phyloP scores from a whole-genome alignment of 2,113 vertebrate species.

The Xiphophorus hellerii region DNA sequence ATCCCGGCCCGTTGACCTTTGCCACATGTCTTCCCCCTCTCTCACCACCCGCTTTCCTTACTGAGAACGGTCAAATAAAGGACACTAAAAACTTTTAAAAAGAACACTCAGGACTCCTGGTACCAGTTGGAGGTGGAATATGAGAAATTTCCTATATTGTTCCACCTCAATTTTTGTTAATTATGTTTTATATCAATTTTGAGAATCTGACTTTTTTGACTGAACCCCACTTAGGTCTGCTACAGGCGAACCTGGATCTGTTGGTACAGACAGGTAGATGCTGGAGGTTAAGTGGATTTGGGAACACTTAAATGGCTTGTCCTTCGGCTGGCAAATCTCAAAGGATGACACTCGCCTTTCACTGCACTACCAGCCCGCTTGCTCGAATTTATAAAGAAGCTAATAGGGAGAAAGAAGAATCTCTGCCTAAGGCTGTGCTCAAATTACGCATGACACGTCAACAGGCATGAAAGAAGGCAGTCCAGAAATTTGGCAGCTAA shows the following conservation, averaged over 20 bases:
- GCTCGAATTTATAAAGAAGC: slow-evolving; percentile 41
- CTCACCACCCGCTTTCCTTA: too few species aligned
- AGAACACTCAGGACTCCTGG: too few species aligned
- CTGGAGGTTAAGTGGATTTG: slow-evolving; percentile 41
- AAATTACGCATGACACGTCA: slow-evolving; percentile 69
- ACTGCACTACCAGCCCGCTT: slow-evolving; percentile 17
- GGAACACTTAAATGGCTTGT: slow-evolving; percentile 47
- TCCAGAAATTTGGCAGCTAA: slow-evolving; percentile 63
- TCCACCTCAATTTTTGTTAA: neutral
- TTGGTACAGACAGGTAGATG: slow-evolving; percentile 12
- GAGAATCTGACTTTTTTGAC: neutral
- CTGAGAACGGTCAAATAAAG: too few species aligned
- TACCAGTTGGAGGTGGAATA: too few species aligned
- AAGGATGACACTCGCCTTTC: slow-evolving; percentile 46
- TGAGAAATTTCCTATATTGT: neutral
- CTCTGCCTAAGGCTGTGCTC: slow-evolving; percentile 50
- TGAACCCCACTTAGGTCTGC: slow-evolving; percentile 11
- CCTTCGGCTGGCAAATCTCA: slow-evolving; percentile 47
- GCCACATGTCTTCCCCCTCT: too few species aligned
- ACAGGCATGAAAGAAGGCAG: slow-evolving; percentile 45
- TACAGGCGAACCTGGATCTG: slow-evolving; percentile 20
- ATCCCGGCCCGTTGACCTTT: too few species aligned
- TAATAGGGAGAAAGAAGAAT: slow-evolving; percentile 41
- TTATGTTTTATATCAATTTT: slow-evolving; percentile 32
- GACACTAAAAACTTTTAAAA: too few species aligned